Conservation (phyloP, 1,140 invertebrate species). For the Heliconius eleuchia region DNA sequence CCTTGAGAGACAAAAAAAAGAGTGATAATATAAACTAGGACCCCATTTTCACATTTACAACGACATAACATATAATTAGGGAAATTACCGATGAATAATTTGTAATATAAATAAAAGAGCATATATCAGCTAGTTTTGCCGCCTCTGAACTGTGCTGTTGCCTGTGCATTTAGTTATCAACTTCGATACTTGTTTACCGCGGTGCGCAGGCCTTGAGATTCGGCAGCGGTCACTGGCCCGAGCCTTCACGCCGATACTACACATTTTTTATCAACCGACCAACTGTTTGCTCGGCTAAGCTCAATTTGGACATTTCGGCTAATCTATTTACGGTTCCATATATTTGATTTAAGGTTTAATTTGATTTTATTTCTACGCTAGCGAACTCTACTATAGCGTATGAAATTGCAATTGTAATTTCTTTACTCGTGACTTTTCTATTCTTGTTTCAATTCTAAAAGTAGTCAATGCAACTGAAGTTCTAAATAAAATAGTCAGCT, state of each 20-base stretch:
- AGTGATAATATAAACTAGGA: background rate
- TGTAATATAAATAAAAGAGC: background rate
- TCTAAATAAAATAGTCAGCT: background rate
- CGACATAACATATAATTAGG: background rate
- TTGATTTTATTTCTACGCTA: background rate
- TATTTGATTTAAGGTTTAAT: background rate
- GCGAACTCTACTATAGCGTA: no score
- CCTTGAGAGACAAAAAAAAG: background rate
- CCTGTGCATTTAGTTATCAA: conserved; percentile 44
- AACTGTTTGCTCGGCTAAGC: conserved; percentile 36
- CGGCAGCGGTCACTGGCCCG: conserved; percentile 73
- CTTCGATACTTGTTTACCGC: conserved; percentile 72
- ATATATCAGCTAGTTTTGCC: background rate
- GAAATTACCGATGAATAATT: background rate
- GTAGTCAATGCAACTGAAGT: background rate
- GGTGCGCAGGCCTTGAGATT: conserved; percentile 76
- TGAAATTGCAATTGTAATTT: no score
- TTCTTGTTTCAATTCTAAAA: background rate
- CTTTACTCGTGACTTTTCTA: background rate
- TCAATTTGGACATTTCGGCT: conserved; percentile 31
- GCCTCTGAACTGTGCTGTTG: background rate
- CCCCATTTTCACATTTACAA: background rate
- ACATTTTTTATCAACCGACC: conserved; percentile 58
- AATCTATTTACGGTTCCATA: conserved; percentile 23
- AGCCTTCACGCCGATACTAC: conserved; percentile 54